Base-by-base conservation (phyloP, 2,797 vertebrate species). In the Triplophysa bombifrons region DNA sequence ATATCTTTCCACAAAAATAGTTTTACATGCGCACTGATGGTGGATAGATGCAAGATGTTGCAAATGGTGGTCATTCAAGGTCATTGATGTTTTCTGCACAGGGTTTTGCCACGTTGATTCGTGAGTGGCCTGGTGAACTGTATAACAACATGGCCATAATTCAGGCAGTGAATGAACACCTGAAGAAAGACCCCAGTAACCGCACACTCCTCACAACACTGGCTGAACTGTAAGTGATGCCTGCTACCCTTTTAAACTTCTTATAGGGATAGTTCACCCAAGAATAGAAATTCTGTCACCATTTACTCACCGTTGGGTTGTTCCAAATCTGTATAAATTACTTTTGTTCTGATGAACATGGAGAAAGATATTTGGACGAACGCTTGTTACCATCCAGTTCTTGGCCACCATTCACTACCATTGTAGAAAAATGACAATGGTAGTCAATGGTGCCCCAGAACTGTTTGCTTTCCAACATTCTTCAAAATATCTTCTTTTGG, bases 91-190 rank as follows among this genome's bases (percentile, higher is more conserved):
- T 56, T 74, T 16, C 1, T 68, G 6, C 19, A 1, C 85, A 99
- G 98, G 98, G 97, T 51, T 99, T 99, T 89, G 96, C 98, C 86
- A 97, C 93, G 7, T 89, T 99, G 86, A 94, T 98, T 88, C 94
- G 94, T 50, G 96, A 98, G 82, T 99, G 98, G 98, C 98, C 98
- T 0, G 98, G 98, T 88, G 95, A 98, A 87, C 95, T 99, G 44
- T 99, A 98, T 86, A 99, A 99, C 81, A 99, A 97, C 89, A 95
- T 96, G 84, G 95, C 96, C 76, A 94, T 99, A n/a, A 96, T 99
- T 85, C 96, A 98, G 80, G 95, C 97, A 0, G 96, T 99, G 84
- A 95, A 85, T 1, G 95, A 96, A 87, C 96, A 97, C 86, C 92
- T 99, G 82, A 97, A 95, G 92, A 96, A 90, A 85, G 96, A 98